A percentile compares a stretch with the other conserved stretches of the same genome.
Conservation (phyloP, 92 coral and sea anemone species). For the Epizoanthus fatuus region DNA sequence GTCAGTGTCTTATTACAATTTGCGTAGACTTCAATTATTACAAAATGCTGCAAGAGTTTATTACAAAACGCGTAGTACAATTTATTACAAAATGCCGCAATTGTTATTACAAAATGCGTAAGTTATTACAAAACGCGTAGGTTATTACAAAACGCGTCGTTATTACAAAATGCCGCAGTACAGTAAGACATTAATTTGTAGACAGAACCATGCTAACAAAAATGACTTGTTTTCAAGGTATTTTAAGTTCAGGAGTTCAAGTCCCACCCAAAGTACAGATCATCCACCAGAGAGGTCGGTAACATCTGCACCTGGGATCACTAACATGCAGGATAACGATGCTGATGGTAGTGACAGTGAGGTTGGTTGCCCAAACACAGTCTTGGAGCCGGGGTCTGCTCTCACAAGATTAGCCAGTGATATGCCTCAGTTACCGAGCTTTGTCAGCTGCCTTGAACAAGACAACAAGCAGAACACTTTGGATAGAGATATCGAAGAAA, state of each 20-base stretch:
- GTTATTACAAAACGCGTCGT: no score
- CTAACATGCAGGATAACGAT: not conserved
- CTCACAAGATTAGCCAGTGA: not conserved
- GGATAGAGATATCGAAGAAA: conserved; percentile 1
- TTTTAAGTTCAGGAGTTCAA: conserved; percentile 23
- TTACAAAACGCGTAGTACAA: no score
- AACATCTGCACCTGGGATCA: not conserved
- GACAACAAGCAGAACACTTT: not conserved
- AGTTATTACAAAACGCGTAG: no score
- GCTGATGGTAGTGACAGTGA: not conserved
- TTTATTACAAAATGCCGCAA: no score
- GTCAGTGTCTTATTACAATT: no score
- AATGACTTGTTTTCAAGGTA: conserved; percentile 13
- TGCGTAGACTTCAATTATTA: no score
- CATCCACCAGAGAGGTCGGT: not conserved
- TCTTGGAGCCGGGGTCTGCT: not conserved
- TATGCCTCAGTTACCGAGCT: conserved; percentile 33
- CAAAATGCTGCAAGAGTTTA: no score
- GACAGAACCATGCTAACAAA: not conserved
- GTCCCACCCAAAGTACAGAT: not conserved
- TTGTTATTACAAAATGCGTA: no score
- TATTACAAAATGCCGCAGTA: no score
- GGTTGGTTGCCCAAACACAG: not conserved
- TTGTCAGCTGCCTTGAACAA: not conserved
- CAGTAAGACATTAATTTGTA: no score